A percentile compares a stretch with the other conserved stretches of the same genome.
Conservation (phyloP, 2,888 invertebrate genomes). For the Sepiola atlantica region DNA sequence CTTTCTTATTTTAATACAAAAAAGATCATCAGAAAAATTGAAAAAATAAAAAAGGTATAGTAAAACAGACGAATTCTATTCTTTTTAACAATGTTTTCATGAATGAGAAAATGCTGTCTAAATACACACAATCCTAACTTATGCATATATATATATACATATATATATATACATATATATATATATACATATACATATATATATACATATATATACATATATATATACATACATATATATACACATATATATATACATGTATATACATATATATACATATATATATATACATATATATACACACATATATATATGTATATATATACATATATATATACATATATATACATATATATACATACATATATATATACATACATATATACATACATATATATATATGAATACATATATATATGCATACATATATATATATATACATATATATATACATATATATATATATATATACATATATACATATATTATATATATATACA, state of each 20-base stretch:
- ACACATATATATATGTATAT: constrained; percentile 22
- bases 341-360: too few species aligned
- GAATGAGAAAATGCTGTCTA: too few species aligned
- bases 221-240: constrained; percentile 44
- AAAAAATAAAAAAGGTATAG: too few species aligned
- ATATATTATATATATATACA: neutral
- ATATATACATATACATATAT: constrained; percentile 33
- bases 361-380: neutral
- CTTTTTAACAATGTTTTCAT: too few species aligned
- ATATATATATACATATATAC: too few species aligned
- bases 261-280: neutral
- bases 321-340: too few species aligned
- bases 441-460: too few species aligned
- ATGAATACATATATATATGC: neutral
- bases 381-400: neutral
- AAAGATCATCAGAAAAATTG: too few species aligned
- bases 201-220: constrained; percentile 17
- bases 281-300: neutral
- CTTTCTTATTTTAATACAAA: too few species aligned
- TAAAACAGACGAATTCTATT: too few species aligned
- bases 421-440: neutral
- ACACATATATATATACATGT: neutral
- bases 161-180: neutral
- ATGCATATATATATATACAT: neutral
- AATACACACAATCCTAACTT: neutral